Evolutionary conservation across 2,888 invertebrate species (phyloP).

Genomic region (Exocentrus adspersus): DNA sequence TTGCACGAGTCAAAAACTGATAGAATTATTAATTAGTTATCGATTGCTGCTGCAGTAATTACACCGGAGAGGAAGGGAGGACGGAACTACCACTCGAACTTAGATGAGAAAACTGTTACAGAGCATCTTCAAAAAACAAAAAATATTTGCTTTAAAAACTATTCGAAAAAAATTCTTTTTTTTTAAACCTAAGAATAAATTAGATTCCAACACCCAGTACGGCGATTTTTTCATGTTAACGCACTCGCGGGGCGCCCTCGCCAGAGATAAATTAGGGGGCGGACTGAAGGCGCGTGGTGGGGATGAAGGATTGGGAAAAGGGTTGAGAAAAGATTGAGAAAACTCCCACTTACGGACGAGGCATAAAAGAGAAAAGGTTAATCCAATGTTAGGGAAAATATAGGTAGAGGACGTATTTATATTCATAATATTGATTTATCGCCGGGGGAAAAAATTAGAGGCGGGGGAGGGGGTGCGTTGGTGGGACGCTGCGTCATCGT

Average conservation of each 20-base stretch:
- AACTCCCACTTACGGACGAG: conserved; percentile 46
- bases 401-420: conserved; percentile 34
- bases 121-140: conserved; percentile 1
- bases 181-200: no score
- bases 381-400: conserved; percentile 36
- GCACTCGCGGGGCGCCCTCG: conserved; percentile 26
- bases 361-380: conserved; percentile 46
- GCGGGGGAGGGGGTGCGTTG: background rate
- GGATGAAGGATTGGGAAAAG: conserved; percentile 42
- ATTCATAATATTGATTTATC: conserved; percentile 38
- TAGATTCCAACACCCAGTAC: background rate
- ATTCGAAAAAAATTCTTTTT: no score
- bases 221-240: conserved; percentile 21
- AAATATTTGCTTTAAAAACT: no score
- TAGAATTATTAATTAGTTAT: conserved; percentile 31
- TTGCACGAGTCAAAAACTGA: conserved; percentile 27
- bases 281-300: conserved; percentile 32
- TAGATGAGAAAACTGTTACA: background rate
- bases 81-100: conserved; percentile 8
- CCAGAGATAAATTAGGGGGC: conserved; percentile 33
- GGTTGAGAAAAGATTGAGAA: conserved; percentile 50
- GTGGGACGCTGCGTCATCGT: no score
- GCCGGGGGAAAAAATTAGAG: background rate
- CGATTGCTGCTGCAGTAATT: conserved; percentile 31
- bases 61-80: conserved; percentile 2